These are phyloP conservation scores for Passer domesticus DNA, from an alignment of 2,113 vertebrate genomes.

Conservation along the genomic window DNA sequence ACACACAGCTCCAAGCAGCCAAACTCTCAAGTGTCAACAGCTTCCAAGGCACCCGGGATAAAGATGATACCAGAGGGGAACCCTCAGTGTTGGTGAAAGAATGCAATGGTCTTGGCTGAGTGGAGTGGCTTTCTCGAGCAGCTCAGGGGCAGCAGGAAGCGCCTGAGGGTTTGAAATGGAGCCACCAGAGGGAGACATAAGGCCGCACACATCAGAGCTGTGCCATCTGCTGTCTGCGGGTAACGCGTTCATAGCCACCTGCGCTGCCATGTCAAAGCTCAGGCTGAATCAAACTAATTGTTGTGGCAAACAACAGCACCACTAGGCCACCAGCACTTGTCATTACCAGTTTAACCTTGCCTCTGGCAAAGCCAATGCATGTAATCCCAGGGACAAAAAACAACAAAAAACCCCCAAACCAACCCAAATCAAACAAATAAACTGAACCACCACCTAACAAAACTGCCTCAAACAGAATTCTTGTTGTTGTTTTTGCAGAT, in stretches of 20 bases:
- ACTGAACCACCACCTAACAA: neutral
- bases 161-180: neutral
- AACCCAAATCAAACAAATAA: neutral
- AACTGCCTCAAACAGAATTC: neutral
- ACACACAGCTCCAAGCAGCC: neutral
- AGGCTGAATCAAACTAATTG: neutral
- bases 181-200: conserved; percentile 29
- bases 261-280: neutral
- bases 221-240: neutral
- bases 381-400: neutral
- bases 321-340: neutral
- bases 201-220: neutral
- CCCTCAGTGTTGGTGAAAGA: too few relatives aligned
- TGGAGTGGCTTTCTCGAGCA: too few relatives aligned
- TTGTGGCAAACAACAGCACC: neutral
- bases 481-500: neutral
- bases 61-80: neutral
- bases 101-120: neutral
- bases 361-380: neutral
- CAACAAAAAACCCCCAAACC: rapidly evolving
- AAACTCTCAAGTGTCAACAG: neutral
- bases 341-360: neutral
- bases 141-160: neutral
- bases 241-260: rapidly evolving
- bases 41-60: rapidly evolving